Percentiles rank a stretch among this genome's conserved stretches.
Conservation (phyloP, 2,797 vertebrate species). For the Staurois parvus region DNA sequence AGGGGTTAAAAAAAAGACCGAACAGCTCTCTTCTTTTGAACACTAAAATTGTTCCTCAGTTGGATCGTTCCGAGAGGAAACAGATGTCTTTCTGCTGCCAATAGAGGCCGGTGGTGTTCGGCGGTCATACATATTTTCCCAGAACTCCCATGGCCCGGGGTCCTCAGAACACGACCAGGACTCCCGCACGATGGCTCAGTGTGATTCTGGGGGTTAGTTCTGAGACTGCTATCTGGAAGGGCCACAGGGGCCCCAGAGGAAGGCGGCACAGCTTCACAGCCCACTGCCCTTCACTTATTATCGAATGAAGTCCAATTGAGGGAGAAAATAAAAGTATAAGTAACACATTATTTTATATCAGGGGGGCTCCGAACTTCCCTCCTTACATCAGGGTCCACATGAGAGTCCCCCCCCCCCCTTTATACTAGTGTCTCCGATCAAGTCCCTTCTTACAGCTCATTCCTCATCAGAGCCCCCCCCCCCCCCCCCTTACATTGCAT, state of each 20-base stretch:
- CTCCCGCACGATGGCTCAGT: neutral
- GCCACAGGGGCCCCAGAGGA: too few relatives aligned
- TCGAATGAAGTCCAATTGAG: neutral
- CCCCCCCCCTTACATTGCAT: too few relatives aligned
- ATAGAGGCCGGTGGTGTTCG: neutral
- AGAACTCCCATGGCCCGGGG: neutral
- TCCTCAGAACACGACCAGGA: neutral
- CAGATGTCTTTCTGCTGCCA: neutral
- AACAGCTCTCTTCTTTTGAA: neutral
- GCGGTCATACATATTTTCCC: neutral
- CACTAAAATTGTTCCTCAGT: neutral
- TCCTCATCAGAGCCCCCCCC: too few relatives aligned
- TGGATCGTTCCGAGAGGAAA: neutral
- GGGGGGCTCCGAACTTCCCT: too few relatives aligned
- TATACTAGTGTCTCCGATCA: too few relatives aligned
- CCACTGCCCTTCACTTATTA: neutral
- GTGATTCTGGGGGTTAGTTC: neutral
- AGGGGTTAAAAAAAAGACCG: too few relatives aligned
- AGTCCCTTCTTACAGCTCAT: too few relatives aligned
- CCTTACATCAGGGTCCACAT: too few relatives aligned
- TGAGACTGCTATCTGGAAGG: neutral
- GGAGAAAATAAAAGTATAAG: neutral
- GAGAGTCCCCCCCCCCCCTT: too few relatives aligned
- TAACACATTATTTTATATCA: too few relatives aligned
- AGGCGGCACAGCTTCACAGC: too few relatives aligned